Percentiles rank a stretch among this genome's conserved stretches.
Conservation (phyloP, 2,113 vertebrate species). For the Callaeas wilsoni region DNA sequence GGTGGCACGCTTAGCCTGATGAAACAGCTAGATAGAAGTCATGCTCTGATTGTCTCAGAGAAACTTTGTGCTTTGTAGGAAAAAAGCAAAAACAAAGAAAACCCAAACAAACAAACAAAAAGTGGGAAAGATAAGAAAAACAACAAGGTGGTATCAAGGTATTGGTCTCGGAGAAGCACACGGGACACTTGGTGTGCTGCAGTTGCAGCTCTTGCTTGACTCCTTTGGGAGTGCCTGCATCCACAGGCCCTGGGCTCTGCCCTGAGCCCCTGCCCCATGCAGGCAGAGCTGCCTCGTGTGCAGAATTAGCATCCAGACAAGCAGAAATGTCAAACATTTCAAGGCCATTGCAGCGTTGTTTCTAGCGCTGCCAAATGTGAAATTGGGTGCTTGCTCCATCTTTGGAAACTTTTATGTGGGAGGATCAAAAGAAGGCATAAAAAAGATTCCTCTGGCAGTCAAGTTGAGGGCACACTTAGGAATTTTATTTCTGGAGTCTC, state of each 20-base stretch:
- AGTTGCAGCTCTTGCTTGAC: background rate
- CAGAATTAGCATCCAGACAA: background rate
- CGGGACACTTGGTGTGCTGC: background rate
- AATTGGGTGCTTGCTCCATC: background rate
- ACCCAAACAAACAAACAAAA: background rate
- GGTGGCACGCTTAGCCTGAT: background rate
- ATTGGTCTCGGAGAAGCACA: background rate
- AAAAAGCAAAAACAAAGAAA: background rate
- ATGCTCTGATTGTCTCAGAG: constrained; percentile 3
- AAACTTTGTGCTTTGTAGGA: background rate
- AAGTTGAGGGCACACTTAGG: background rate
- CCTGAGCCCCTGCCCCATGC: background rate
- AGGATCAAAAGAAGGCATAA: background rate
- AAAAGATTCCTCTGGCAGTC: background rate
- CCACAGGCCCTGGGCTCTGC: background rate
- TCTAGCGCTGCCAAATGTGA: background rate
- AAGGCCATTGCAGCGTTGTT: background rate
- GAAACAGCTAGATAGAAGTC: constrained; percentile 11
- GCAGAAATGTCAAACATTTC: background rate
- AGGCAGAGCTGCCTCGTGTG: constrained; percentile 1
- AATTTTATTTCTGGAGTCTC: background rate
- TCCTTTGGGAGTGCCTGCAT: background rate
- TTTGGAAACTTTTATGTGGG: background rate
- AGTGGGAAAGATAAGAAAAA: background rate
- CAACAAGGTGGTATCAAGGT: background rate